Evolutionary conservation across 2,888 invertebrate genomes (phyloP).

Genomic region (Calameuta pallipes): DNA sequence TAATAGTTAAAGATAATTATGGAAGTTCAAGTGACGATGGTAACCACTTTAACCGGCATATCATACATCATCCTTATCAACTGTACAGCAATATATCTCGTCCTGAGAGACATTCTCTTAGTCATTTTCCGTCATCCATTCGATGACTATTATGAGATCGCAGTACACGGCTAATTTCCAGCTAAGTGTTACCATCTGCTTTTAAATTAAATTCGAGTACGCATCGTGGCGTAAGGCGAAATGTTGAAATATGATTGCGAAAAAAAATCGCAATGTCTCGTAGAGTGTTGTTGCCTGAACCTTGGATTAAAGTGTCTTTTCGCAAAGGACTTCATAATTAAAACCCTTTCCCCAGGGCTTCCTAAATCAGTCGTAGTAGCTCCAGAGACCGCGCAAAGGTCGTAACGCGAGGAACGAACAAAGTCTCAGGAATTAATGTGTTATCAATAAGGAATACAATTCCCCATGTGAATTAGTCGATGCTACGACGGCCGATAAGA

Average conservation of each 20-base stretch:
- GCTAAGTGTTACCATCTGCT: constrained; percentile 7
- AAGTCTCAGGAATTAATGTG: neutral
- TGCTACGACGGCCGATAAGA: neutral
- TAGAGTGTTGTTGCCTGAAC: neutral
- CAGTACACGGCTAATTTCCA: constrained; percentile 10
- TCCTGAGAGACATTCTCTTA: neutral
- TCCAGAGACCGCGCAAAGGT: neutral
- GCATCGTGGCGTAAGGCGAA: constrained; percentile 1
- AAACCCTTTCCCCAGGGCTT: neutral
- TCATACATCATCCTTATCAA: neutral
- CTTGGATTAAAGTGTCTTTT: neutral
- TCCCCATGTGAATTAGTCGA: neutral
- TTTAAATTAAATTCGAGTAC: constrained; percentile 16
- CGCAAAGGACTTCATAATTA: neutral
- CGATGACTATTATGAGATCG: neutral
- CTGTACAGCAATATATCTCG: neutral
- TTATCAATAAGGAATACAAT: neutral
- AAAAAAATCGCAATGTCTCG: neutral
- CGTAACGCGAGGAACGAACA: neutral
- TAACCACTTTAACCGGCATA: neutral
- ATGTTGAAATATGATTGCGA: neutral
- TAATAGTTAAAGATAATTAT: constrained; percentile 1
- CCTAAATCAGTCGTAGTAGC: neutral
- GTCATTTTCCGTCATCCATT: neutral
- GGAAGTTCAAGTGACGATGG: neutral